A percentile compares a stretch with the other conserved stretches of the same genome.
phyloP scores from a whole-genome alignment of 1,140 invertebrate genomes.

The Atta cephalotes region DNA sequence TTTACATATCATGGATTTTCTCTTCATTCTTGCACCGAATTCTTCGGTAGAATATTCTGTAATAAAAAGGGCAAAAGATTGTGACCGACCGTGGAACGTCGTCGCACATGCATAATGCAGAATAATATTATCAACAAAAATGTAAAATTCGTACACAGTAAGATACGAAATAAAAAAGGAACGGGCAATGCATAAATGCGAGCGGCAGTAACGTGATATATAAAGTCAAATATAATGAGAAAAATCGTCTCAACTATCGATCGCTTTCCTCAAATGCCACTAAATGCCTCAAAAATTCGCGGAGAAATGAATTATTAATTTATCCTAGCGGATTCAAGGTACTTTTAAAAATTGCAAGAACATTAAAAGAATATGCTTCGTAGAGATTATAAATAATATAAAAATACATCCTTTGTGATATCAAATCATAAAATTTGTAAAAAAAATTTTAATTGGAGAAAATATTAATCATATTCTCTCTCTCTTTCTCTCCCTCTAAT shows the following conservation, averaged over 20 bases:
- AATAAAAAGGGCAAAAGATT: slow-evolving; percentile 9
- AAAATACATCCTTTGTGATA: not conserved
- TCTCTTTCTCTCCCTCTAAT: not conserved
- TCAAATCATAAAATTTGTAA: not conserved
- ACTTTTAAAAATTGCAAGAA: not conserved
- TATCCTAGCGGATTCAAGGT: slow-evolving; percentile 3
- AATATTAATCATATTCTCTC: not conserved
- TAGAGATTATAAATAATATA: not conserved
- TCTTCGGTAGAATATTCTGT: not conserved
- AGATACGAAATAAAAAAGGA: slow-evolving; percentile 30
- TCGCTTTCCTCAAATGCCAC: not conserved
- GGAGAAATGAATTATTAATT: slow-evolving; percentile 11
- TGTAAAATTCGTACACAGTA: not conserved
- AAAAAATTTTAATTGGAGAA: not conserved
- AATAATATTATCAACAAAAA: slow-evolving; percentile 27
- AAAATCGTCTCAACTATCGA: not conserved
- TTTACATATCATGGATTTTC: not conserved
- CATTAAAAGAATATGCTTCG: not conserved
- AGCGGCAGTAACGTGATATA: slow-evolving; percentile 35
- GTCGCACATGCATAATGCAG: not conserved
- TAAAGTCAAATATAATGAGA: slow-evolving; percentile 1
- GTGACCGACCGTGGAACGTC: not conserved
- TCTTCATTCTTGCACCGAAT: not conserved
- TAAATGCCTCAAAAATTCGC: slow-evolving; percentile 27
- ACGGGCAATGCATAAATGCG: slow-evolving; percentile 34